Evolutionary conservation across 2,888 invertebrate genomes (phyloP), one percentile per base, ranked within the genome.

Genomic region (Lepas anatifera): DNA sequence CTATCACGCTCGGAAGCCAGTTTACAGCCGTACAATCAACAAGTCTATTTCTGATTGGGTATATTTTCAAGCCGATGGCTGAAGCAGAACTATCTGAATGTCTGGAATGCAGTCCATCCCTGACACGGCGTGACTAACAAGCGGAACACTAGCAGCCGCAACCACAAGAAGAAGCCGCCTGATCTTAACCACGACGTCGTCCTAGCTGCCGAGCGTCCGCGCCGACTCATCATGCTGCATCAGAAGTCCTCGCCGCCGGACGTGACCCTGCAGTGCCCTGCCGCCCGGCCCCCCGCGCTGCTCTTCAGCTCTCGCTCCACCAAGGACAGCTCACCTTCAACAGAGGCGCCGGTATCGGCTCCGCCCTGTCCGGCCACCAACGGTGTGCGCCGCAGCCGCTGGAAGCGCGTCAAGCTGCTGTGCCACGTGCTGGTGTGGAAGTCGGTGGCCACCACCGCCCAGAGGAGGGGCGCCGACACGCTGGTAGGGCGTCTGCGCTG

Each of bases 341-440:
- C 43, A 3, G 18, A 13, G 52, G 3, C 52, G 18, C n/a, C 16
- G 27, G 10, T 8, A 22, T 25, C 25, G 18, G 27, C 52, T 4
- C 52, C 29, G 52, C 27, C 29, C 16, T 18, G 27, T 2, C 25
- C 10, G 2, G 2, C 35, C 4, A 39, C 35, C 37, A 64, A 64
- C 39, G 39, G 37, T 3, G 7, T 27, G 32, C 64, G 64, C 64
- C 37, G 64, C 64, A 64, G 37, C 25, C 64, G 25, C 64, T 64
- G 64, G 64, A 39, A 37, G 35, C 64, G 64, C 13, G 64, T 64
- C 25, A 64, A 64, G 25, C 64, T 64, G 64, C 64, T 64, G 2
- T 25, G 64, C 25, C 64, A 64, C 39, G 64, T 64, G 64, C 39
- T 64, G 10, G 37, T 25, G 25, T 64, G 64, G 64, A 37, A 39